Evolutionary conservation across 2,888 invertebrate species (phyloP), one percentile per base, ranked within the genome.

Genomic region (Rugalucina vietnamica): DNA sequence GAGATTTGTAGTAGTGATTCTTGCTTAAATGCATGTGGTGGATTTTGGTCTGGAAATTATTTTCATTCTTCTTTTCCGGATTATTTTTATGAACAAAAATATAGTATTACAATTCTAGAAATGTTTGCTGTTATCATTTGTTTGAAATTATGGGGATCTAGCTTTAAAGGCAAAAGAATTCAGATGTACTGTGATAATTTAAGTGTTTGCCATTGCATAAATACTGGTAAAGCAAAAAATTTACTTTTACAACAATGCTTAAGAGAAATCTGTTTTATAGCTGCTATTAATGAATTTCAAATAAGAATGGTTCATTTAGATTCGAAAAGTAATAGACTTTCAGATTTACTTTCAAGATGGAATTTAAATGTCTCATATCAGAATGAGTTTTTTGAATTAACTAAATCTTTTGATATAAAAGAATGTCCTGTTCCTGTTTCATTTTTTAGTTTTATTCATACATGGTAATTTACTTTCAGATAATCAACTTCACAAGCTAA

Each of bases 21-120:
- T 14, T 79, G 73, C 32, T 50, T 65, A 4, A 21, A 10, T 1
- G 79, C 43, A 18, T 73, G 79, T 79, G 73, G 79, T 29, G 60
- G 60, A 12, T 71, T 57, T 36, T 60, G 50, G n/a, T 18, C 8
- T n/a, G 60, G 73, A 21, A 71, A 43, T 4, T 27, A 18, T 71
- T 71, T 43, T 27, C 71, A 71, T 71, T 10, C n/a, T 5, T 24
- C 5, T n/a, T 71, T 73, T 72, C 79, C 79, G 29, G n/a, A 37
- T 32, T 54, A 37, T 49, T 32, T 73, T 10, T 27, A 34, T 18
- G 14, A 29, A 14, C 21, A 29, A 32, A 65, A 36, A 1, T 65
- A 37, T 24, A 37, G 43, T n/a, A 79, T 79, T 39, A 73, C 36
- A 24, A 12, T 29, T 43, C 34, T 72, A 21, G 73, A 79, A 49